These are phyloP conservation scores for Stratiomys singularior DNA, from an alignment of 2,888 invertebrate species.

Conservation along the genomic window DNA sequence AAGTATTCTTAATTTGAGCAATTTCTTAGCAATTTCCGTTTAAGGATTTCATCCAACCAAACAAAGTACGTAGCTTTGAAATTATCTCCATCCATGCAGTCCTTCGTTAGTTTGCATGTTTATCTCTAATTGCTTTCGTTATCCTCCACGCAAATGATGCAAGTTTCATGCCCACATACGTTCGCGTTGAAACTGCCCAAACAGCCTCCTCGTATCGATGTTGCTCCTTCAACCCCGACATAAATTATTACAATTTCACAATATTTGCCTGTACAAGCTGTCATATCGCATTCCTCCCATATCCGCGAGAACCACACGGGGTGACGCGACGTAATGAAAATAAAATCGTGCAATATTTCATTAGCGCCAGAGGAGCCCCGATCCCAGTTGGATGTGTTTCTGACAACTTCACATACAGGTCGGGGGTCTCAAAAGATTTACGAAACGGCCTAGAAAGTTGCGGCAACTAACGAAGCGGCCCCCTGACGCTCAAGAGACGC, in stretches of 20 bases:
- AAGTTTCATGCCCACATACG: not conserved
- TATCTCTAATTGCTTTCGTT: not conserved
- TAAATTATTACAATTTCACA: constrained; percentile 26
- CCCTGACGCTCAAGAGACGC: constrained; percentile 14
- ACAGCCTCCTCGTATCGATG: not conserved
- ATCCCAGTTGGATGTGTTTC: not conserved
- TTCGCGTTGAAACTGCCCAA: not conserved
- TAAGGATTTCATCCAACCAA: too few species aligned
- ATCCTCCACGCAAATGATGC: not conserved
- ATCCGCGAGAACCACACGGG: constrained; percentile 9
- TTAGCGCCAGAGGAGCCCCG: constrained; percentile 15
- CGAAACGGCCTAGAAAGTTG: constrained; percentile 3
- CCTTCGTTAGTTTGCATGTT: not conserved
- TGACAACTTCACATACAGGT: constrained; percentile 23
- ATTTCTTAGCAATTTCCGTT: too few species aligned
- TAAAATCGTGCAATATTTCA: constrained; percentile 25
- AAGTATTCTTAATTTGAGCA: too few species aligned
- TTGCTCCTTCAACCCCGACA: not conserved
- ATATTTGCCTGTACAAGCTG: constrained; percentile 15
- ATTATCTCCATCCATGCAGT: too few species aligned
- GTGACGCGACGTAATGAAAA: constrained; percentile 14
- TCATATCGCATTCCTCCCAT: constrained; percentile 15
- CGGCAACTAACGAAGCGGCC: not conserved
- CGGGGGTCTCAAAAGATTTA: constrained; percentile 23
- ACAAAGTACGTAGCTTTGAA: too few species aligned